A percentile compares a stretch with the other conserved stretches of the same genome.
Evolutionary conservation across 2,797 vertebrate species (phyloP).

Genomic region (Silurus lanzhouensis): DNA sequence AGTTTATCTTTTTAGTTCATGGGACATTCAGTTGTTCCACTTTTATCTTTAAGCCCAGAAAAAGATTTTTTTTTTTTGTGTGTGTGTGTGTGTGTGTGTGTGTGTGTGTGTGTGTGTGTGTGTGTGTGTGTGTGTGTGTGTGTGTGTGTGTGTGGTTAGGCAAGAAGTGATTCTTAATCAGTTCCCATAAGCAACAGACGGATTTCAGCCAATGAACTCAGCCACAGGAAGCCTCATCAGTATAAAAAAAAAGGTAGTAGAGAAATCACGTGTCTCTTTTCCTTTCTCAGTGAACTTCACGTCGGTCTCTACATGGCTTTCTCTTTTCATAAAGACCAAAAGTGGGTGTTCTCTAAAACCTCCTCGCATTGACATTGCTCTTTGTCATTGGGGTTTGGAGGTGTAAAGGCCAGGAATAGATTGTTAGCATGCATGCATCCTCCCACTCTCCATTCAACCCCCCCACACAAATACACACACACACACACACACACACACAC

Average conservation of each 20-base stretch:
- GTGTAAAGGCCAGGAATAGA: constrained; percentile 52
- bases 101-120: background rate
- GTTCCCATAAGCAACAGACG: constrained; percentile 34
- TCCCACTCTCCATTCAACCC: constrained; percentile 32
- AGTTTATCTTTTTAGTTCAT: background rate
- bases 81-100: no score
- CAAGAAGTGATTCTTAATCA: constrained; percentile 42
- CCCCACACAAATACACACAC: constrained; percentile 26
- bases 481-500: constrained; percentile 36
- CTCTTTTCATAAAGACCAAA: constrained; percentile 13
- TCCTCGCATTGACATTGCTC: constrained; percentile 35
- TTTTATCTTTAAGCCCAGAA: constrained; percentile 9
- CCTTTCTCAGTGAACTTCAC: background rate
- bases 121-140: constrained; percentile 20
- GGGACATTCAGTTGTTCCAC: background rate
- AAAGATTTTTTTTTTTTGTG: background rate
- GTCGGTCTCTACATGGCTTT: constrained; percentile 7
- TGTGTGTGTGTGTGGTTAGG: constrained; percentile 38
- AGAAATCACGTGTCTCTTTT: constrained; percentile 20
- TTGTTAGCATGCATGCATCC: constrained; percentile 34
- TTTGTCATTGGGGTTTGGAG: constrained; percentile 52
- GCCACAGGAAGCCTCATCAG: constrained; percentile 22
- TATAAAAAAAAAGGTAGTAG: constrained; percentile 28
- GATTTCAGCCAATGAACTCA: constrained; percentile 40
- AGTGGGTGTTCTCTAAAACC: constrained; percentile 31